A percentile compares a stretch with the other conserved stretches of the same genome.
These are phyloP conservation scores for Micrastur ruficollis DNA, from an alignment of 2,797 vertebrate genomes.

Conservation along the genomic window DNA sequence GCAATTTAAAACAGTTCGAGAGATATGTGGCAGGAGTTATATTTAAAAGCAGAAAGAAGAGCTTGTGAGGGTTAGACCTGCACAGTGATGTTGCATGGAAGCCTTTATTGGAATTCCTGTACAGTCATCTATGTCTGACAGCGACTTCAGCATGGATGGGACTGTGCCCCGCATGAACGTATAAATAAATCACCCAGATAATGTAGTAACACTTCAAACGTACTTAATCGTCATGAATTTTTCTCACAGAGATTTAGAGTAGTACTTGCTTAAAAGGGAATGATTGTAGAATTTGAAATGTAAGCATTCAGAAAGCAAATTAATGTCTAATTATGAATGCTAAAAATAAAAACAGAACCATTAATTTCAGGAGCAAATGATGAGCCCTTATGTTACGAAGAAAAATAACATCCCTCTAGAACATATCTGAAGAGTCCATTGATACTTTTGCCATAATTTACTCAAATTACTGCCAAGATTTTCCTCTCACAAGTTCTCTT, in stretches of 20 bases:
- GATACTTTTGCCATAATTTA: constrained; percentile 37
- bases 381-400: background rate
- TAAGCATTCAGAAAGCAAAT: constrained; percentile 34
- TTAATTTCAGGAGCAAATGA: constrained; percentile 48
- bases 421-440: constrained; percentile 38
- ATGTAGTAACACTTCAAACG: background rate
- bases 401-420: constrained; percentile 38
- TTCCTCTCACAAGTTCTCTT: background rate
- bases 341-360: constrained; percentile 63
- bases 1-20: background rate
- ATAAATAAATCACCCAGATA: constrained; percentile 10
- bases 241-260: background rate
- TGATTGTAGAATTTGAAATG: constrained; percentile 30
- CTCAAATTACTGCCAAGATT: constrained; percentile 13
- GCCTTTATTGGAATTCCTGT: background rate
- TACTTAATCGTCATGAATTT: background rate
- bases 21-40: background rate
- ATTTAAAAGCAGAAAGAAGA: background rate
- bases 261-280: constrained; percentile 8
- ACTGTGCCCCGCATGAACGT: accelerated
- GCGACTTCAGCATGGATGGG: background rate
- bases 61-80: background rate
- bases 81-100: background rate
- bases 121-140: background rate
- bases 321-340: constrained; percentile 49